Conservation (phyloP, 2,113 vertebrate species). For the Phainopepla nitens region DNA sequence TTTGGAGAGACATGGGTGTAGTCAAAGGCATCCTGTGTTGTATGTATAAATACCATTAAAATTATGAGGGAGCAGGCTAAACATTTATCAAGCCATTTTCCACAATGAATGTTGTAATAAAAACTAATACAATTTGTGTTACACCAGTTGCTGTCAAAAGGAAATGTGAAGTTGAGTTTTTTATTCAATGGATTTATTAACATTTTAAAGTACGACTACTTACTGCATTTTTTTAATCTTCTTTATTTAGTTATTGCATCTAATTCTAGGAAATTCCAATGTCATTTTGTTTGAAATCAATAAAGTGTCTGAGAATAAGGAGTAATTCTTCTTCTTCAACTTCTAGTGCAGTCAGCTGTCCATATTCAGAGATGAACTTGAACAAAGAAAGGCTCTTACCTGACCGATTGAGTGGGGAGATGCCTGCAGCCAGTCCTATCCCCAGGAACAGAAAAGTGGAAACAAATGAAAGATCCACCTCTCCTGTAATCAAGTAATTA, state of each 20-base stretch:
- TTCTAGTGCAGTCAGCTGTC: constrained; percentile 79
- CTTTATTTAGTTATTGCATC: not conserved
- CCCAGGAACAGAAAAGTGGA: constrained; percentile 72
- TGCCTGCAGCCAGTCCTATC: constrained; percentile 68
- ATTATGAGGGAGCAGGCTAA: not conserved
- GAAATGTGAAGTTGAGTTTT: not conserved
- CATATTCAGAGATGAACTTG: constrained; percentile 85
- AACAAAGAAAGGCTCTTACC: constrained; percentile 81
- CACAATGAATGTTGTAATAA: not conserved
- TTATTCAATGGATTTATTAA: not conserved
- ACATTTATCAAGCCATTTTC: not conserved
- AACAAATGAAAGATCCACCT: constrained; percentile 60
- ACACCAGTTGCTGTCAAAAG: not conserved
- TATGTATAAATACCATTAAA: not conserved
- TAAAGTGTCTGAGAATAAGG: not conserved
- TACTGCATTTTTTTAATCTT: not conserved
- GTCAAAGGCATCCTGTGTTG: not conserved
- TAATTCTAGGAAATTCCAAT: not conserved
- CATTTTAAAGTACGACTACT: not conserved
- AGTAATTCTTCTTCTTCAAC: constrained; percentile 1
- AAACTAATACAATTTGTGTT: not conserved
- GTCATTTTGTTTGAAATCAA: not conserved
- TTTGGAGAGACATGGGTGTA: not conserved
- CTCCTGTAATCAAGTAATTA: constrained; percentile 75
- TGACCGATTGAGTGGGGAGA: constrained; percentile 82